Evolutionary conservation across 2,797 vertebrate species (phyloP).

Genomic region (Enteromius thamalakanensis): DNA sequence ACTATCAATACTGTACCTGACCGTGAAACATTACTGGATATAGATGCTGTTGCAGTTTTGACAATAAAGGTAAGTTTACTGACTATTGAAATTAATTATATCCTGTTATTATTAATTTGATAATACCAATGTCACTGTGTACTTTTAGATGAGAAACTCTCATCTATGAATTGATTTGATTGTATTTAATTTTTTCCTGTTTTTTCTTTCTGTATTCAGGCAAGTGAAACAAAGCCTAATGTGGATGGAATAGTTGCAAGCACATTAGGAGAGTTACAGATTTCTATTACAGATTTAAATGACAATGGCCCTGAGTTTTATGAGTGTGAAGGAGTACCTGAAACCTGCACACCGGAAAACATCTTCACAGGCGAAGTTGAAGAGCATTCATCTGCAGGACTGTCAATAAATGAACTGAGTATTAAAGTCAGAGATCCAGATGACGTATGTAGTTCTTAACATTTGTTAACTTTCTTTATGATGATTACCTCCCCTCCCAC

Average conservation of each 20-base stretch:
- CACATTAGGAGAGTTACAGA: conserved; percentile 68
- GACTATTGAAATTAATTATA: neutral
- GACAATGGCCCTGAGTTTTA: conserved; percentile 89
- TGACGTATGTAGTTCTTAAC: conserved; percentile 70
- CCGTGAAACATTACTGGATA: conserved; percentile 77
- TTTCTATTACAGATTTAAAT: conserved; percentile 84
- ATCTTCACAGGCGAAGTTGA: conserved; percentile 77
- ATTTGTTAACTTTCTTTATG: neutral
- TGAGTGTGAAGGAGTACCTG: conserved; percentile 68
- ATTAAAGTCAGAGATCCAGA: conserved; percentile 85
- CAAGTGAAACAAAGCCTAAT: conserved; percentile 73
- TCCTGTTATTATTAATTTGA: neutral
- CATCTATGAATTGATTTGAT: too few relatives aligned
- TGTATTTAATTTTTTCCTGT: too few relatives aligned
- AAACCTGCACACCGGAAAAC: conserved; percentile 64
- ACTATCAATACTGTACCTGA: conserved; percentile 75
- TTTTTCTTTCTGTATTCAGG: conserved; percentile 72
- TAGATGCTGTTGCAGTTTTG: conserved; percentile 74
- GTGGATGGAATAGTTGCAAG: conserved; percentile 70
- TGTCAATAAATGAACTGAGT: conserved; percentile 73
- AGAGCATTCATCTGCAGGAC: conserved; percentile 78
- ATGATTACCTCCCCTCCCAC: neutral
- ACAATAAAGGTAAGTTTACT: conserved; percentile 75
- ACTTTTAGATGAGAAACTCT: neutral
- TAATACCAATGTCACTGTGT: neutral